These are phyloP conservation scores for Phainopepla nitens DNA, from an alignment of 2,113 vertebrate genomes.

Conservation along the genomic window DNA sequence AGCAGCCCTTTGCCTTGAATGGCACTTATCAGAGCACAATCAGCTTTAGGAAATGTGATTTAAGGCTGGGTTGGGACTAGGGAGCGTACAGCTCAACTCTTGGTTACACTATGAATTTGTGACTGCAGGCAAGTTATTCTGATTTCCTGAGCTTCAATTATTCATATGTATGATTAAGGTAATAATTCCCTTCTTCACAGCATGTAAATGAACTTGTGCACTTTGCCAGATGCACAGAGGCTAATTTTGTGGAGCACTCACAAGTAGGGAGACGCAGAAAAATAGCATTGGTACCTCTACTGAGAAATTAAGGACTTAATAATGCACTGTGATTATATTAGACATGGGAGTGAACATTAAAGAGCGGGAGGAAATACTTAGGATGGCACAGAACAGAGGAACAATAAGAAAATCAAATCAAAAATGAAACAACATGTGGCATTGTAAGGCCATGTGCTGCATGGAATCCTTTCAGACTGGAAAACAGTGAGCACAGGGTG, in stretches of 20 bases:
- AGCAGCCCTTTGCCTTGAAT: background rate
- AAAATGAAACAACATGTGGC: background rate
- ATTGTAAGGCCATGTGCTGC: background rate
- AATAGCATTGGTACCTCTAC: background rate
- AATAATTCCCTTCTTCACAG: conserved; percentile 35
- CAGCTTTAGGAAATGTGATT: background rate
- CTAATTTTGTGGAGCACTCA: background rate
- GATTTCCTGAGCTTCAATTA: conserved; percentile 45
- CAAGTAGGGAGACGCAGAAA: conserved; percentile 4
- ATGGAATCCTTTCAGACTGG: background rate
- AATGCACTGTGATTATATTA: conserved; percentile 29
- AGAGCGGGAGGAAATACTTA: background rate
- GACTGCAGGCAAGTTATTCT: conserved; percentile 24
- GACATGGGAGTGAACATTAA: background rate
- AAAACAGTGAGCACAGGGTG: background rate
- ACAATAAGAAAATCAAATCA: background rate
- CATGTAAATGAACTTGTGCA: conserved; percentile 19
- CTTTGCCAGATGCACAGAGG: background rate
- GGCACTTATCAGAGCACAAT: background rate
- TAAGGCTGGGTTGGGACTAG: background rate
- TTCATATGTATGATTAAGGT: conserved; percentile 20
- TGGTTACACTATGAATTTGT: conserved; percentile 3
- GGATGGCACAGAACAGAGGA: background rate
- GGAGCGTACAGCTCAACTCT: background rate
- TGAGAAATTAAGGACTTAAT: conserved; percentile 40